Conservation (phyloP, 2,797 vertebrate genomes). For the Danio albolineatus region DNA sequence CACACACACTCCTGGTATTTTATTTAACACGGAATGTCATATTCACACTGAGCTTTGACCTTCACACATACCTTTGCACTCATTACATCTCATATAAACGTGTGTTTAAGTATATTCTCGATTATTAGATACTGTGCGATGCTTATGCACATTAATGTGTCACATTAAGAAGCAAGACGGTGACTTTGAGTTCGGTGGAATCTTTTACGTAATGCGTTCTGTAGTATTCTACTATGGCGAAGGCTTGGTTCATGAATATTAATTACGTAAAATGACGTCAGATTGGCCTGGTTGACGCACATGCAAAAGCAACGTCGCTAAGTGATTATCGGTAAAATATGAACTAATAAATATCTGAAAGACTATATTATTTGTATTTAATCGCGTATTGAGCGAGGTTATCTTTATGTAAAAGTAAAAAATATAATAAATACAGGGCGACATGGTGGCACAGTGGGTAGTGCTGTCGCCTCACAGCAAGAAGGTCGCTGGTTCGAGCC, state of each 20-base stretch:
- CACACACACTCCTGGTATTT: background rate
- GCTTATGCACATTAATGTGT: background rate
- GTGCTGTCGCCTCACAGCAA: no score
- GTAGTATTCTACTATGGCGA: background rate
- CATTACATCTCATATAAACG: background rate
- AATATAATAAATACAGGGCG: no score
- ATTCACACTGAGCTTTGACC: conserved; percentile 13
- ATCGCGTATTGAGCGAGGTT: no score
- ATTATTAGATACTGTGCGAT: background rate
- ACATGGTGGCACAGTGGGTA: no score
- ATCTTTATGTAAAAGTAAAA: no score
- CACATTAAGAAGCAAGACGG: background rate
- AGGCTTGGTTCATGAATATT: background rate
- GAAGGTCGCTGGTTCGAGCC: no score
- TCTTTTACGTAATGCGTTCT: background rate
- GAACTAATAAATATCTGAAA: no score
- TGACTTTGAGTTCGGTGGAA: background rate
- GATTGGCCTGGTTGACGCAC: background rate
- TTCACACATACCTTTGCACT: background rate
- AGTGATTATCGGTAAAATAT: background rate
- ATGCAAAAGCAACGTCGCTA: background rate
- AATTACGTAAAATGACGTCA: background rate
- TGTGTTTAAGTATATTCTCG: background rate
- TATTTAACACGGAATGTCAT: background rate
- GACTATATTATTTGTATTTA: no score